Evolutionary conservation across 2,888 invertebrate genomes (phyloP).

Genomic region (Hypolimnas misippus): DNA sequence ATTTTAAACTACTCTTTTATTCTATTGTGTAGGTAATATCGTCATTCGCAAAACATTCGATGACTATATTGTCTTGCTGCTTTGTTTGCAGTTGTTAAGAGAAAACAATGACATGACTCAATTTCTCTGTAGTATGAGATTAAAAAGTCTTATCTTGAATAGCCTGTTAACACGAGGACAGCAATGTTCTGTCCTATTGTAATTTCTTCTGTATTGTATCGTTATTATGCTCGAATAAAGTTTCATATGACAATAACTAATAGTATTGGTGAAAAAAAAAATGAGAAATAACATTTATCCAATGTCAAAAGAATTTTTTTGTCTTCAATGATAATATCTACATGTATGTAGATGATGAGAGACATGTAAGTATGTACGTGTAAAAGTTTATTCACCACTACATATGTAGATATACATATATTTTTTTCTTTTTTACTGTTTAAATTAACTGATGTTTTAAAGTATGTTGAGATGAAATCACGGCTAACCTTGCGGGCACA

Average conservation of each 20-base stretch:
- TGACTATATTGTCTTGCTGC: neutral
- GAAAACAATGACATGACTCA: neutral
- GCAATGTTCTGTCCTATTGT: neutral
- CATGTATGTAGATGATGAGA: too few species aligned
- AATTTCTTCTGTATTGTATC: neutral
- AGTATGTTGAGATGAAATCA: too few species aligned
- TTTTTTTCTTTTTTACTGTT: neutral
- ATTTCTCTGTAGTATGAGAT: neutral
- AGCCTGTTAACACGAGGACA: neutral
- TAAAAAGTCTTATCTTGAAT: neutral
- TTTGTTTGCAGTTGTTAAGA: neutral
- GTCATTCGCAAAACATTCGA: neutral
- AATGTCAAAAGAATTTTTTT: too few species aligned
- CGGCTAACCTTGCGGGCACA: neutral
- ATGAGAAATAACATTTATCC: too few species aligned
- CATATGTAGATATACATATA: too few species aligned
- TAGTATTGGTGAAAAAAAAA: too few species aligned
- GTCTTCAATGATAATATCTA: too few species aligned
- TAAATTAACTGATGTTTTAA: neutral
- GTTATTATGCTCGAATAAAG: too few species aligned
- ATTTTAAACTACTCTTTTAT: neutral
- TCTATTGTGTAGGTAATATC: neutral
- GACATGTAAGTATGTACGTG: too few species aligned
- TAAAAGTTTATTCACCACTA: too few species aligned
- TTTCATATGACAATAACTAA: too few species aligned